These are phyloP conservation scores for Lota lota DNA, from an alignment of 2,113 vertebrate species.

Conservation along the genomic window DNA sequence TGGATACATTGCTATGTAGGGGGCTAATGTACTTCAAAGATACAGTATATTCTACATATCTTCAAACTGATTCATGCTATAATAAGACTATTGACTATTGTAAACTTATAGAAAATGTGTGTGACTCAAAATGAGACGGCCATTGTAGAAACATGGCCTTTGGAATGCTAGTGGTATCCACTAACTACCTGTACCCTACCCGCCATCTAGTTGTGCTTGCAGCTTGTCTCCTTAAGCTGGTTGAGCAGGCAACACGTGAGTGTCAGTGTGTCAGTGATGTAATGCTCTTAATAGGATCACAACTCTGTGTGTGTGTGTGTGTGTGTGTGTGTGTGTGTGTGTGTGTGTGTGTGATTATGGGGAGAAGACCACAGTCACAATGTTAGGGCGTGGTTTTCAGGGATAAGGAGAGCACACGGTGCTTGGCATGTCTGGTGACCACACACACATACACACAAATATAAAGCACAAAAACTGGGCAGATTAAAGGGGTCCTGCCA, in stretches of 20 bases:
- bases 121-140: no score
- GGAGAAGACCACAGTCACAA: conserved; percentile 30
- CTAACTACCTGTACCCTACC: no score
- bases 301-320: conserved; percentile 18
- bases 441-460: conserved; percentile 11
- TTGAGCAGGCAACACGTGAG: conserved; percentile 19
- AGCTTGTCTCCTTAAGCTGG: neutral
- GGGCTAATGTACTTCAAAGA: no score
- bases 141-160: no score
- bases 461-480: conserved; percentile 3
- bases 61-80: no score
- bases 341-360: conserved; percentile 11
- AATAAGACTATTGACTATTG: no score
- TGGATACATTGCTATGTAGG: no score
- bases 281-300: conserved; percentile 51
- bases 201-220: neutral
- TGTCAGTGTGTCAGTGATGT: conserved; percentile 46
- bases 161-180: no score
- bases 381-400: conserved; percentile 40
- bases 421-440: conserved; percentile 48
- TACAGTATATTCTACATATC: no score
- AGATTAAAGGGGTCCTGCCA: conserved; percentile 58
- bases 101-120: no score
- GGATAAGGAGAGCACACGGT: conserved; percentile 46
- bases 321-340: conserved; percentile 7